Evolutionary conservation across 2,113 vertebrate species (phyloP).

Genomic region (Chauna torquata): DNA sequence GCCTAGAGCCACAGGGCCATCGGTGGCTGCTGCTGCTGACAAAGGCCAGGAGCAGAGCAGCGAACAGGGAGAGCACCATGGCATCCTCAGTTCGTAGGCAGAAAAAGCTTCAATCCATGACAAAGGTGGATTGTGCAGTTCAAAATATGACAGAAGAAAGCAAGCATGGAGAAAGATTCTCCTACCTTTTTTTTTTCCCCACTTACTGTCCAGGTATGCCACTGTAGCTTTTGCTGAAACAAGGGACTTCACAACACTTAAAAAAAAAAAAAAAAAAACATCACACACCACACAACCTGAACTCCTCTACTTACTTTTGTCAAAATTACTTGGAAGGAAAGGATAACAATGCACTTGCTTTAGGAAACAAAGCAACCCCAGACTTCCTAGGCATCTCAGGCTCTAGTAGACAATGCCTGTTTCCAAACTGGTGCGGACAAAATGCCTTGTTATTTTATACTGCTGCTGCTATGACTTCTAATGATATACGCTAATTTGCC

Average conservation of each 20-base stretch:
- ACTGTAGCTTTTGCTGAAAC: neutral
- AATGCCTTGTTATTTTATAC: neutral
- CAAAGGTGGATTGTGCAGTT: neutral
- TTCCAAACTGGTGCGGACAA: neutral
- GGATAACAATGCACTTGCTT: no score
- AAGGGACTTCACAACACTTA: neutral
- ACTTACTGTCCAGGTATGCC: neutral
- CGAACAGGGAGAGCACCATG: neutral
- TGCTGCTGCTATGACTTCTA: neutral
- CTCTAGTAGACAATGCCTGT: neutral
- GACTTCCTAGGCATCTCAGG: neutral
- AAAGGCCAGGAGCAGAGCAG: neutral
- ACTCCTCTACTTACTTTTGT: neutral
- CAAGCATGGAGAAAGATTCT: neutral
- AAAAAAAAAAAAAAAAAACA: neutral
- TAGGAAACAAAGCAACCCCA: neutral
- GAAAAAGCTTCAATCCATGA: neutral
- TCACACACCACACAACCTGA: neutral
- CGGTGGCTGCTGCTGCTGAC: neutral
- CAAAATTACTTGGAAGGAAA: neutral
- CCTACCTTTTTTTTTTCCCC: neutral
- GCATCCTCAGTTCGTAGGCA: neutral
- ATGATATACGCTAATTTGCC: fast-evolving
- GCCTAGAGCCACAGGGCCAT: neutral
- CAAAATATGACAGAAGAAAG: neutral